Evolutionary conservation across 2,113 vertebrate genomes (phyloP), one percentile per base, ranked within the genome.

Genomic region (Macaca nemestrina): DNA sequence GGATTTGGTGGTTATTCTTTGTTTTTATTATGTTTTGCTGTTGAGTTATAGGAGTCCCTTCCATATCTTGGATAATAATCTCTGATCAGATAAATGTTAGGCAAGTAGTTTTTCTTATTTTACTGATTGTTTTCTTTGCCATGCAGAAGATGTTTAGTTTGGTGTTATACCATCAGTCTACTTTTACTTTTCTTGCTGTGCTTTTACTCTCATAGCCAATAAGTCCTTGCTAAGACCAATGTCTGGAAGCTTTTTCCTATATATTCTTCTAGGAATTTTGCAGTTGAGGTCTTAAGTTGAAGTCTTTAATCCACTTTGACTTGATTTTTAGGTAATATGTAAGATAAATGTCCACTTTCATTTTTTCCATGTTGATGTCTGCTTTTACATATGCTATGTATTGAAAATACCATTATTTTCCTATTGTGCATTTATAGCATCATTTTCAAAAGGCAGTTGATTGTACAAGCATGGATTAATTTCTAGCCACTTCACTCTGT

Each of bases 401-500:
- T 55, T 86, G 35, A 76, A 75, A 27, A n/a, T 1, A 43, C 23
- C 12, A 43, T 17, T 8, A 70, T 68, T 10, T 67, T 27, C 11
- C 16, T 32, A 35, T 5, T 27, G 0, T n/a, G 1, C 27, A 43
- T 57, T 55, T 35, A 6, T 75, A 6, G 2, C 17, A 38, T 16
- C 20, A 0, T 68, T 68, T 55, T 45, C 17, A 9, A 23, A 92
- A 40, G 2, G 23, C 9, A 27, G 6, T 32, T 79, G 1, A 16
- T 27, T 67, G 1, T 5, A 35, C 5, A 18, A 20, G 3, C 0
- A n/a, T 11, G 30, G 1, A 17, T n/a, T 55, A 43, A 40, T 55
- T 79, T 79, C 48, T 25, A 2, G 30, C 8, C 22, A 55, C 14
- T 20, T n/a, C 35, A 35, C 5, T 55, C 27, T 78, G 9, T 18